Evolutionary conservation across 2,113 vertebrate species (phyloP), one percentile per base, ranked within the genome.

Genomic region (Xiphorhynchus elegans): DNA sequence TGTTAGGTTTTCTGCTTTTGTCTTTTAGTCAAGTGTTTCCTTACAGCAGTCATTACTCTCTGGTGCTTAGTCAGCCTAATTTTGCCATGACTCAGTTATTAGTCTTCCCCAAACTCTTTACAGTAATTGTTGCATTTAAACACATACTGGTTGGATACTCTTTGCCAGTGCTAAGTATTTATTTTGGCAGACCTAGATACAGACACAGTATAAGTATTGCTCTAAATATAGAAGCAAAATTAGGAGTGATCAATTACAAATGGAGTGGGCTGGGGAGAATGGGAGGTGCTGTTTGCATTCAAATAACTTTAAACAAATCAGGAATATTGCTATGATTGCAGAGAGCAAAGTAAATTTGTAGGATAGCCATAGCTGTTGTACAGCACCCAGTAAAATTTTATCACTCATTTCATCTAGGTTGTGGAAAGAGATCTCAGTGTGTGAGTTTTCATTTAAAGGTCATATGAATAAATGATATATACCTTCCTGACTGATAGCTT

Each of bases 401-500:
- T 90, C 46, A 52, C 33, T 90, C 50, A 39, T 73, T 96, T 83
- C 55, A 64, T 44, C 37, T 39, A 15, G 18, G 23, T 73, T 88
- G 23, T 67, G 29, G 74, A 72, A 89, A 58, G 21, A 76, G 7
- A 62, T 74, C 39, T 80, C 20, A 35, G 46, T 50, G 13, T 77
- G n/a, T 66, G 77, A 55, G 14, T 60, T 87, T 68, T 84, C 35
- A 62, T 94, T 87, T 92, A 78, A 96, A 95, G 75, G 35, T 88
- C 23, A 15, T 80, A 81, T 70, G 87, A 93, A 87, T 84, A 93
- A 91, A 87, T 84, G 18, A 66, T 50, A 64, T 20, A 49, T 28
- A 58, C 74, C 77, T 80, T 90, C 69, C 66, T 83, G 52, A 83
- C 69, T 11, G 63, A 93, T 46, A 91, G 58, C 17, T 79, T 92